These are phyloP conservation scores for Cuniculus paca DNA, from an alignment of 2,797 vertebrate genomes.

Conservation along the genomic window DNA sequence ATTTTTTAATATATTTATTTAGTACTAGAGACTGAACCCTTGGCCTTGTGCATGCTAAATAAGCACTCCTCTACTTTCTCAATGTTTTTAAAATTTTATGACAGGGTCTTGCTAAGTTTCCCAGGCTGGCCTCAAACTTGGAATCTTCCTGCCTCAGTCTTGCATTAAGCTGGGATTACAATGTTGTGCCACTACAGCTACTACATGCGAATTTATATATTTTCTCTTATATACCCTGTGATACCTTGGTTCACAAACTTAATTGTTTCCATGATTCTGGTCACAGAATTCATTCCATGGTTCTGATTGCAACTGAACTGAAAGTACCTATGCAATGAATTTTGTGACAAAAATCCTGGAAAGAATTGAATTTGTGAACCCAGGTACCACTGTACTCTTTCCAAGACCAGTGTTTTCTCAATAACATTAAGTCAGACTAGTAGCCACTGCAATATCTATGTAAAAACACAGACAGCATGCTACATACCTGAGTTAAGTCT, in stretches of 20 bases:
- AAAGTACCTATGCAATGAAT: not conserved
- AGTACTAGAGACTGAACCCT: not conserved
- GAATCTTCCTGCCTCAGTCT: not conserved
- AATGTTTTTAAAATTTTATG: not conserved
- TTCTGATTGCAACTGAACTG: not conserved
- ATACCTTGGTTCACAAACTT: not conserved
- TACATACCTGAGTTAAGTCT: not conserved
- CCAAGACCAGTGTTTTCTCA: not conserved
- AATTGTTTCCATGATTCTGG: not conserved
- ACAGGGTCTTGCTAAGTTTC: not conserved
- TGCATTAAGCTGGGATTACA: not conserved
- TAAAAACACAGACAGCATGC: not conserved
- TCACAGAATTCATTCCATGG: not conserved
- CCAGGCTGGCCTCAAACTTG: not conserved
- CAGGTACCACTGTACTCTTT: not conserved
- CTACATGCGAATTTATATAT: not conserved
- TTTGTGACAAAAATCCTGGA: not conserved
- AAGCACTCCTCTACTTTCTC: not conserved
- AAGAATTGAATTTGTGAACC: not conserved
- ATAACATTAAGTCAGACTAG: not conserved
- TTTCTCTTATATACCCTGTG: not conserved
- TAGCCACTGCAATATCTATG: not conserved
- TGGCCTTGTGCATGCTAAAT: not conserved
- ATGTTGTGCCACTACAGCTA: not conserved
- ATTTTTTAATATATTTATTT: not conserved